Base-by-base conservation (phyloP, 1,140 invertebrate species). In the Ganaspis sp. region DNA sequence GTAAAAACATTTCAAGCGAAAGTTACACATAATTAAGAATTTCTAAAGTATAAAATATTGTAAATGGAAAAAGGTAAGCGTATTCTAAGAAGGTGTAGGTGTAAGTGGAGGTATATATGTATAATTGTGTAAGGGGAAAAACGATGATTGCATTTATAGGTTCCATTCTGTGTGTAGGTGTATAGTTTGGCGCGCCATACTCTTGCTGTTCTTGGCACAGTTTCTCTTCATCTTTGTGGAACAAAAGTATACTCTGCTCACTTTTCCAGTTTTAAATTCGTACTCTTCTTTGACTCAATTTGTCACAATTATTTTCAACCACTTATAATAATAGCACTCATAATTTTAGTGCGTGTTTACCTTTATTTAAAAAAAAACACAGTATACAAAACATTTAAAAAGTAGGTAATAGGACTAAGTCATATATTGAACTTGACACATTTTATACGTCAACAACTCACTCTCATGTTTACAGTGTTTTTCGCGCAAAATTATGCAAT, bases 121-220 rank as follows among this genome's bases (percentile, higher is more conserved):
- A n/a, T 6, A 34, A 34, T 34, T 34, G 29, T 34, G 29, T 34
- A 34, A 34, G 29, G 29, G 29, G 29, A 34, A 34, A 34, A 34
- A 6, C 6, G 15, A 29, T 37, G 17, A 37, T 26, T 34, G 17
- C 37, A 34, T 17, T 11, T 49, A 69, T 70, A 74, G 69, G 74
- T 70, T 42, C 53, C 38, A 34, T 34, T 34, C 29, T 4, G 29
- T 29, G 11, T 21, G 58, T 64, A 26, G 58, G 23, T 29, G 26
- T 34, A 29, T 64, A 64, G 58, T 64, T n/a, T 64, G 58, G 58
- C 23, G 58, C 23, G 23, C 23, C 23, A 64, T 15, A 29, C 9
- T 64, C 12, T 9, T 79, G 75, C 83, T 81, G 86, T 86, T 88
- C 87, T 88, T 88, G 87, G 87, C 87, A 88, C 87, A 88, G 87